A percentile compares a stretch with the other conserved stretches of the same genome.
Conservation (phyloP, 2,888 invertebrate species). For the Diploptera punctata region DNA sequence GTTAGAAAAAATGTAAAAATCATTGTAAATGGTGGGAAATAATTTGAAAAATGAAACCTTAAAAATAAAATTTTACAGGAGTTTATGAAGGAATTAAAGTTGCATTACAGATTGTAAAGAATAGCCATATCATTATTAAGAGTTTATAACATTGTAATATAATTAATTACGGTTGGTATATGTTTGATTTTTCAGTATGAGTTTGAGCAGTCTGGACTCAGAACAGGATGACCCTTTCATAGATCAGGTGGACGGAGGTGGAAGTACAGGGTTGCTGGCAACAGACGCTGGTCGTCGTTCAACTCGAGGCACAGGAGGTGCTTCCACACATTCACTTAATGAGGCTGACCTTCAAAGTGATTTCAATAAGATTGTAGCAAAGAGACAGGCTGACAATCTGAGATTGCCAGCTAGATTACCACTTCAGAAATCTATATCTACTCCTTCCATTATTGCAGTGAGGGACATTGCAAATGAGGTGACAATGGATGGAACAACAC, state of each 20-base stretch:
- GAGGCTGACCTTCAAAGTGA: constrained; percentile 85
- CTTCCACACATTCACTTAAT: constrained; percentile 79
- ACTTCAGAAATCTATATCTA: constrained; percentile 88
- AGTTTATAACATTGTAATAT: too few species aligned
- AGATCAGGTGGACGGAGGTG: constrained; percentile 54
- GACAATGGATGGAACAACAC: constrained; percentile 56
- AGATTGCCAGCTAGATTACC: constrained; percentile 71
- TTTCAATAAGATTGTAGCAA: constrained; percentile 72
- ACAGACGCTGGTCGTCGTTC: constrained; percentile 58
- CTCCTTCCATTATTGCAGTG: constrained; percentile 84
- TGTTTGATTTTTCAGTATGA: constrained; percentile 61
- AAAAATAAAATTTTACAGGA: too few species aligned
- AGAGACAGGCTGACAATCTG: constrained; percentile 63
- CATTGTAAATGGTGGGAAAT: too few species aligned
- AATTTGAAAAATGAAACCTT: too few species aligned
- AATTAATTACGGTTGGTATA: too few species aligned
- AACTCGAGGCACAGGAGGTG: constrained; percentile 33
- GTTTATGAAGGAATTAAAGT: too few species aligned
- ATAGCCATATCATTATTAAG: too few species aligned
- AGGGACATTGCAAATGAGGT: constrained; percentile 66
- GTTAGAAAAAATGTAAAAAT: too few species aligned
- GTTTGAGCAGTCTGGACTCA: constrained; percentile 83
- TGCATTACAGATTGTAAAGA: too few species aligned
- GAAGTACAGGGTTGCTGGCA: constrained; percentile 59
- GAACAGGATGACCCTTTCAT: constrained; percentile 74